Base-by-base conservation (phyloP, 2,888 invertebrate species). In the Drosophila ezoana region DNA sequence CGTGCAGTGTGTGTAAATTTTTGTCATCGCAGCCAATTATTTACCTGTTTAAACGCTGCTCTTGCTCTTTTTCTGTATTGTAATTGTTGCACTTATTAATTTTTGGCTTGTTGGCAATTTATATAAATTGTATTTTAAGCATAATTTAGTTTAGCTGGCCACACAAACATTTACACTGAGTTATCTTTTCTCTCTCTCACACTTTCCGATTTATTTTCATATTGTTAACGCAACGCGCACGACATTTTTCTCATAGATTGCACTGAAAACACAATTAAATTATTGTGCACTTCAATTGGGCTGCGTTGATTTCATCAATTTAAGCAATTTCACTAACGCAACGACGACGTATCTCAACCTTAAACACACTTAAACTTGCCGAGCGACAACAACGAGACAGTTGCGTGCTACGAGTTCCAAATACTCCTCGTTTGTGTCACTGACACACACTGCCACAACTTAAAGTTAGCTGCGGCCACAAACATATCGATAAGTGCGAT, bases 41-140 rank as follows among this genome's bases (percentile, higher is more conserved):
- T 71, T 76, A 81, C 85, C 81, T 79, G 75, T 54, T 66, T 64
- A 72, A 69, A 54, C 64, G 84, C 74, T 77, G 71, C 64, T 64
- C 18, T 72, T 67, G 83, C 68, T 79, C 41, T 66, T 79, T 86
- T 51, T 41, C 54, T 54, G 43, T 49, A 35, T 54, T 52, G 35
- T 52, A 48, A 53, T 58, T 41, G 23, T 59, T 49, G 53, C 23
- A 38, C 13, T 69, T 51, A 13, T 33, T 69, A n/a, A 16, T 54
- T 75, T 82, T 72, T 63, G 52, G 78, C 65, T 88, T 60, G 61
- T 77, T 88, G 84, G 87, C 89, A 81, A 71, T 83, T 88, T 72
- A 63, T 56, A 38, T 65, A 67, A 87, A 87, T 65, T 88, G 83
- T 87, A 81, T 70, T 71, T 83, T 78, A 78, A 83, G 83, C 83